Evolutionary conservation across 2,113 vertebrate species (phyloP).

Genomic region (Stomatorhinus ivindoensis): DNA sequence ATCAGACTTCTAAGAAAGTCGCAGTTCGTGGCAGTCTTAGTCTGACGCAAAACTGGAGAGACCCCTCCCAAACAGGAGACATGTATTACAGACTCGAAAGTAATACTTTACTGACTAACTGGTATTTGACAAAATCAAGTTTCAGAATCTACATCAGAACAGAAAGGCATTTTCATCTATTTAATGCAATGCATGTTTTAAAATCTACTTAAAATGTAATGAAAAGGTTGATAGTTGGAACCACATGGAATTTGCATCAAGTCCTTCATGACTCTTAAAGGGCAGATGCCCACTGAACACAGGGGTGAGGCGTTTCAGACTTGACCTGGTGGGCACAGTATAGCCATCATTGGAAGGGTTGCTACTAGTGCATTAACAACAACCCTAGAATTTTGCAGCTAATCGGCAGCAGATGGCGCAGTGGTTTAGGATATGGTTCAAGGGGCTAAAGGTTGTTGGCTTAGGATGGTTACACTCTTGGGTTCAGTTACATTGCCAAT

Average conservation of each 20-base stretch:
- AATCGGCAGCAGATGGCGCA: neutral
- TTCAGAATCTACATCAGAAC: neutral
- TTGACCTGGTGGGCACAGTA: neutral
- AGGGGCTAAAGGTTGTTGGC: neutral
- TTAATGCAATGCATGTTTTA: neutral
- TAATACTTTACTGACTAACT: neutral
- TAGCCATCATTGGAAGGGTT: neutral
- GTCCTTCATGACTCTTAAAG: neutral
- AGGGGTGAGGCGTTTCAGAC: neutral
- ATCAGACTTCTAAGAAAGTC: neutral
- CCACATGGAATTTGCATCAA: neutral
- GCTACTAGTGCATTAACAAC: neutral
- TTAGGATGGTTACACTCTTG: neutral
- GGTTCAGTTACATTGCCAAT: neutral
- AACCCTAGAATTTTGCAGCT: neutral
- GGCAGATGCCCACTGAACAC: neutral
- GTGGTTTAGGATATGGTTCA: neutral
- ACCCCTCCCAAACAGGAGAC: neutral
- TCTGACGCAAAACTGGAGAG: neutral
- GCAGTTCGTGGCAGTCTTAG: neutral
- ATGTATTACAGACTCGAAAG: neutral
- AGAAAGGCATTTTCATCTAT: neutral
- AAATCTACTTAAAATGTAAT: neutral
- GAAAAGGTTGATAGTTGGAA: neutral
- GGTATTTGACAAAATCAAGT: neutral